phyloP scores from a whole-genome alignment of 2,888 invertebrate species.

The Leucophenga maculata region DNA sequence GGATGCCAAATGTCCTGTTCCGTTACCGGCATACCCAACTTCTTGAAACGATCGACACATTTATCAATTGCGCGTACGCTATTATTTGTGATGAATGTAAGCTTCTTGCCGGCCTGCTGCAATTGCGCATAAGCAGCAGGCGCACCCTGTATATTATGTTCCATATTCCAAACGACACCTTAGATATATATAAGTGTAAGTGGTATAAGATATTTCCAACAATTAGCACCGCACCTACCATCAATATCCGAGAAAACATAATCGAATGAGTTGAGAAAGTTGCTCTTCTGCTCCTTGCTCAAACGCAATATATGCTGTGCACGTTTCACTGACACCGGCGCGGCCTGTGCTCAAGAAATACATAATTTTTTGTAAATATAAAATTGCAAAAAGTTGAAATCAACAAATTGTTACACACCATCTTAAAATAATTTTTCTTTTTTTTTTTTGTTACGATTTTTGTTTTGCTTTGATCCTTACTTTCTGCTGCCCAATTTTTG shows the following conservation, averaged over 20 bases:
- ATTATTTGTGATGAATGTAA: conserved; percentile 72
- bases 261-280: conserved; percentile 74
- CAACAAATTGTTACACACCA: too few relatives aligned
- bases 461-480: too few relatives aligned
- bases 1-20: conserved; percentile 70
- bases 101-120: conserved; percentile 69
- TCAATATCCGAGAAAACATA: conserved; percentile 77
- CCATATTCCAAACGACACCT: conserved; percentile 73
- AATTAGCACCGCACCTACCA: conserved; percentile 74
- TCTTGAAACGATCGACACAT: conserved; percentile 55
- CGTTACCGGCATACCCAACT: conserved; percentile 54
- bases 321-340: not conserved
- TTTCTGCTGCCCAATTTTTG: too few relatives aligned
- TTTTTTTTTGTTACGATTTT: too few relatives aligned
- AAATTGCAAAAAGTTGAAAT: too few relatives aligned
- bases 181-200: too few relatives aligned
- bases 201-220: too few relatives aligned
- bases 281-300: conserved; percentile 58
- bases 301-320: conserved; percentile 59
- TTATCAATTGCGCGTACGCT: conserved; percentile 57
- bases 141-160: conserved; percentile 61
- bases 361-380: too few relatives aligned
- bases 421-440: too few relatives aligned
- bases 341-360: too few relatives aligned
- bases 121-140: conserved; percentile 67